Conservation (phyloP, 37 sponge, comb jelly and placozoan species). For the Hexactinellida sp. region DNA sequence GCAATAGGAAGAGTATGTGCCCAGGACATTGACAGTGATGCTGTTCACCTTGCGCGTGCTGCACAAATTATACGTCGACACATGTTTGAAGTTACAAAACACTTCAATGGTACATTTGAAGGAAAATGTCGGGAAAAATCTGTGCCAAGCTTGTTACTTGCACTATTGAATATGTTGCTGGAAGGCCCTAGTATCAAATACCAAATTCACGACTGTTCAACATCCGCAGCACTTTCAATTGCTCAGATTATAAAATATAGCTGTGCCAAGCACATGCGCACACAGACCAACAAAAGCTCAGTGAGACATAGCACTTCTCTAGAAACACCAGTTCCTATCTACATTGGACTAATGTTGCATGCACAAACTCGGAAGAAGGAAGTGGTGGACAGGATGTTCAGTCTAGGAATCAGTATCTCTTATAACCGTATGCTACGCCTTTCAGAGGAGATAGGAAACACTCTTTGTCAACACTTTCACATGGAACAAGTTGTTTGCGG, state of each 20-base stretch:
- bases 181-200: background rate
- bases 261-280: background rate
- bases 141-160: conserved; percentile 18
- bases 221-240: background rate
- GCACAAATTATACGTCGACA: conserved; percentile 7
- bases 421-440: conserved; percentile 19
- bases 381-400: conserved; percentile 18
- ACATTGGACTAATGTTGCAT: too few species aligned
- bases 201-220: background rate
- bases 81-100: background rate
- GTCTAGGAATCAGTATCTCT: conserved; percentile 17
- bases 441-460: background rate
- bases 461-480: background rate
- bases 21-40: conserved; percentile 20
- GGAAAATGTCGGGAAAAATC: too few species aligned
- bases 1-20: conserved; percentile 23
- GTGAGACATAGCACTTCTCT: conserved; percentile 3
- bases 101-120: background rate
- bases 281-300: background rate
- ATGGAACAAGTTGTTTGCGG: conserved; percentile 26
- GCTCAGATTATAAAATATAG: background rate
- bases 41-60: conserved; percentile 20
- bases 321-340: conserved; percentile 27
- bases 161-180: conserved; percentile 1
- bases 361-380: conserved; percentile 28